Evolutionary conservation across 1,140 invertebrate genomes (phyloP).

Genomic region (Zaprionus camerounensis): DNA sequence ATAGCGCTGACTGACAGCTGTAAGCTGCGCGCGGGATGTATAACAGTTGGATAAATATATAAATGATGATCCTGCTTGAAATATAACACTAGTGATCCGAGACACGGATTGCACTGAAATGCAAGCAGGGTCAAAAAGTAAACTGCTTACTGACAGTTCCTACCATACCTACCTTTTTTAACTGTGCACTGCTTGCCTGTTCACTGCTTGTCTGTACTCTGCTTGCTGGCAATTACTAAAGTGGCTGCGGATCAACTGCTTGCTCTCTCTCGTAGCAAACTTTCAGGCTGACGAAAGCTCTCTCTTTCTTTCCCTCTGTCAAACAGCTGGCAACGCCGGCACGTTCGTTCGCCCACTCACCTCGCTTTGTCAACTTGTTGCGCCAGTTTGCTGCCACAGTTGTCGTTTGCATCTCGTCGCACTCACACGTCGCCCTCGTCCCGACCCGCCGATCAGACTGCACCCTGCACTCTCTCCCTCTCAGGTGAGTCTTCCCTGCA

Average conservation of each 20-base stretch:
- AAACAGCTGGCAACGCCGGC: slow-evolving; percentile 32
- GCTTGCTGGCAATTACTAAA: background rate
- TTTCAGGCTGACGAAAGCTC: slow-evolving; percentile 43
- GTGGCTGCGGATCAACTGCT: background rate
- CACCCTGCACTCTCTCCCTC: slow-evolving; percentile 3
- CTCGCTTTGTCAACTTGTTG: slow-evolving; percentile 61
- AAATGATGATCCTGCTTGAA: background rate
- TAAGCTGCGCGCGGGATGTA: background rate
- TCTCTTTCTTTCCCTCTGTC: background rate
- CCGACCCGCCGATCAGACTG: slow-evolving; percentile 8
- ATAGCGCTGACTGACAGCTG: background rate
- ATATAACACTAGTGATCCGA: no score
- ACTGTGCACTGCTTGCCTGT: background rate
- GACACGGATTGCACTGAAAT: no score
- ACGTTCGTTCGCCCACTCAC: slow-evolving; percentile 15
- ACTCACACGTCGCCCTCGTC: slow-evolving; percentile 36
- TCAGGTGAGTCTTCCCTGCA: slow-evolving; percentile 38
- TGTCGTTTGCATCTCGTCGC: slow-evolving; percentile 34
- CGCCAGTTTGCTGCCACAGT: slow-evolving; percentile 63
- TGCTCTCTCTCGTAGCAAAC: slow-evolving; percentile 7
- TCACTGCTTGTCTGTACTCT: background rate
- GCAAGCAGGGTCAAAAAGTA: no score
- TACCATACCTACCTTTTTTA: no score
- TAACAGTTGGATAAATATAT: background rate
- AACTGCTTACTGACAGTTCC: no score